These are phyloP conservation scores for Torymus auratus DNA, from an alignment of 2,888 invertebrate genomes.

Conservation along the genomic window DNA sequence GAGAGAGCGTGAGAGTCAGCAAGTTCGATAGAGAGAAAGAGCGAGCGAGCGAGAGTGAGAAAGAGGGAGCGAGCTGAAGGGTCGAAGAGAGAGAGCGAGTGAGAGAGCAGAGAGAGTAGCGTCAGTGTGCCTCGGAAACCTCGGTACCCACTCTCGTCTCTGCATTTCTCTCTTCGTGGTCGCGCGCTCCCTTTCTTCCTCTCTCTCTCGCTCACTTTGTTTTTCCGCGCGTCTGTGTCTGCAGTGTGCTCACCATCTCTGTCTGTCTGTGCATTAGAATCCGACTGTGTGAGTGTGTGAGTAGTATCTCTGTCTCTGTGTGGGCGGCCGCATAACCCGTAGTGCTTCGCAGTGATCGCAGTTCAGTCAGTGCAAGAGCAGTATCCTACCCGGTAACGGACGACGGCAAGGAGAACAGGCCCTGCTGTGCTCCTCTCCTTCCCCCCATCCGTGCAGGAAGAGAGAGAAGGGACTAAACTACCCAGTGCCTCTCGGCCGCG, in stretches of 20 bases:
- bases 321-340: slow-evolving; percentile 61
- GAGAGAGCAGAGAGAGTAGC: not conserved
- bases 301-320: not conserved
- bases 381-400: slow-evolving; percentile 60
- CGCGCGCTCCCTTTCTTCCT: slow-evolving; percentile 23
- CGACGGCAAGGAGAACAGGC: slow-evolving; percentile 26
- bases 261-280: too few relatives aligned
- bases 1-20: not conserved
- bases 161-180: slow-evolving; percentile 5
- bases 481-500: slow-evolving; percentile 36
- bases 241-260: too few relatives aligned
- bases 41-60: slow-evolving; percentile 9
- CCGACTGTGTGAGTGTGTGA: not conserved
- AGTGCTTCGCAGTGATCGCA: slow-evolving; percentile 70
- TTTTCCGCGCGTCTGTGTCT: not conserved
- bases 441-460: slow-evolving; percentile 29
- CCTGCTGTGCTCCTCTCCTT: not conserved
- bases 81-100: not conserved
- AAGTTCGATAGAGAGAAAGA: not conserved
- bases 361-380: slow-evolving; percentile 61
- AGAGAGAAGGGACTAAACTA: slow-evolving; percentile 25
- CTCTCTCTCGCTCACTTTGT: not conserved
- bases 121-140: not conserved
- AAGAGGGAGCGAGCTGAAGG: not conserved
- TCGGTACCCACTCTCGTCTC: slow-evolving; percentile 7